Conservation (phyloP, 92 coral and sea anemone genomes). For the Paragorgia papillata region DNA sequence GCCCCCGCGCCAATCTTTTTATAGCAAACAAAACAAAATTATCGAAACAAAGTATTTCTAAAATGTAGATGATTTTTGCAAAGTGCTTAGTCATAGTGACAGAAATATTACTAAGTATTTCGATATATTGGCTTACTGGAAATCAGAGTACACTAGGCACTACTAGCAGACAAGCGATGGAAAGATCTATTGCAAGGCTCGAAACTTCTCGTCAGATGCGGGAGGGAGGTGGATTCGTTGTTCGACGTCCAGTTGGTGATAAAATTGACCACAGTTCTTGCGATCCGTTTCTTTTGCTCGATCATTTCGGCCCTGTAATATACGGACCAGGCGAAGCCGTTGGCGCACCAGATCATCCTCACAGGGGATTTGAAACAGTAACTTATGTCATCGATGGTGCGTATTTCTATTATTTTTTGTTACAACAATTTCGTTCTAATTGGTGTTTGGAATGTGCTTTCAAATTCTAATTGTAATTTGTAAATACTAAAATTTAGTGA, state of each 20-base stretch:
- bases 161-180: slow-evolving; percentile 23
- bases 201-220: slow-evolving; percentile 73
- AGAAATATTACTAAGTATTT: neutral
- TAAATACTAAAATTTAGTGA: too few species aligned
- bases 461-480: too few species aligned
- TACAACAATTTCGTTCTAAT: too few species aligned
- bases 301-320: slow-evolving; percentile 76
- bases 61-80: neutral
- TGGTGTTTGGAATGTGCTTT: too few species aligned
- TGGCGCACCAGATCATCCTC: slow-evolving; percentile 86
- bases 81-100: slow-evolving; percentile 20
- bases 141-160: neutral
- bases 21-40: too few species aligned
- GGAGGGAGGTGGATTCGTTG: slow-evolving; percentile 82
- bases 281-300: slow-evolving; percentile 75
- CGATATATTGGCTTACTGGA: neutral
- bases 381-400: slow-evolving; percentile 78
- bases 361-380: slow-evolving; percentile 82
- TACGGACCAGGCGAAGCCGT: slow-evolving; percentile 80
- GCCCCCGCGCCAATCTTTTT: too few species aligned
- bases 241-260: slow-evolving; percentile 80
- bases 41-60: too few species aligned
- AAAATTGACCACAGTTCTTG: slow-evolving; percentile 55
- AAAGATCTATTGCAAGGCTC: slow-evolving; percentile 59
- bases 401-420: neutral